Evolutionary conservation across 2,797 vertebrate species (phyloP).

Genomic region (Malurus splendens): DNA sequence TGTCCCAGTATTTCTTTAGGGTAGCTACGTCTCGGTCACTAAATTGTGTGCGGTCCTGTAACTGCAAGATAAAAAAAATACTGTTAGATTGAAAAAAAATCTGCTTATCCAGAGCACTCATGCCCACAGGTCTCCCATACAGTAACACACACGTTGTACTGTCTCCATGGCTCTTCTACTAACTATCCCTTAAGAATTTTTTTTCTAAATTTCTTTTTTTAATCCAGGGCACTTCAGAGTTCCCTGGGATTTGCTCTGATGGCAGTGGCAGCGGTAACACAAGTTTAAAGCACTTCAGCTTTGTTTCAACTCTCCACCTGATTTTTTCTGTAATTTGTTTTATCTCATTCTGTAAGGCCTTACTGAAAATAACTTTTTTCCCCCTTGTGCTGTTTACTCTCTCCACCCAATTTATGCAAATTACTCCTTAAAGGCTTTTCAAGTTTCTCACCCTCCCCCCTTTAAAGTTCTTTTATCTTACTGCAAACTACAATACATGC

Average conservation of each 20-base stretch:
- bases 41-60: slow-evolving; percentile 97
- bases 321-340: neutral
- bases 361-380: slow-evolving; percentile 1
- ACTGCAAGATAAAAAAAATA: slow-evolving; percentile 73
- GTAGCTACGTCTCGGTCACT: slow-evolving; percentile 90
- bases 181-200: neutral
- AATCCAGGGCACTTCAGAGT: neutral
- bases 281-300: neutral
- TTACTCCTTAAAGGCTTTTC: slow-evolving; percentile 39
- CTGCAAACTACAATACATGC: slow-evolving; percentile 52
- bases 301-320: slow-evolving; percentile 20
- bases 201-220: neutral
- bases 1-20: slow-evolving; percentile 97
- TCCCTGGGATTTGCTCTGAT: slow-evolving; percentile 16
- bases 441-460: slow-evolving; percentile 22
- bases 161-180: neutral
- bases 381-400: slow-evolving; percentile 35
- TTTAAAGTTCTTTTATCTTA: slow-evolving; percentile 51
- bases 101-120: neutral
- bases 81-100: slow-evolving; percentile 26
- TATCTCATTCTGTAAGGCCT: neutral
- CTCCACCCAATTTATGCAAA: slow-evolving; percentile 44
- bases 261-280: neutral
- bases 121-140: neutral
- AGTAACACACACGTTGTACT: neutral